These are phyloP conservation scores for Alloscopus bannaensis DNA, from an alignment of 2,888 invertebrate genomes.

Conservation along the genomic window DNA sequence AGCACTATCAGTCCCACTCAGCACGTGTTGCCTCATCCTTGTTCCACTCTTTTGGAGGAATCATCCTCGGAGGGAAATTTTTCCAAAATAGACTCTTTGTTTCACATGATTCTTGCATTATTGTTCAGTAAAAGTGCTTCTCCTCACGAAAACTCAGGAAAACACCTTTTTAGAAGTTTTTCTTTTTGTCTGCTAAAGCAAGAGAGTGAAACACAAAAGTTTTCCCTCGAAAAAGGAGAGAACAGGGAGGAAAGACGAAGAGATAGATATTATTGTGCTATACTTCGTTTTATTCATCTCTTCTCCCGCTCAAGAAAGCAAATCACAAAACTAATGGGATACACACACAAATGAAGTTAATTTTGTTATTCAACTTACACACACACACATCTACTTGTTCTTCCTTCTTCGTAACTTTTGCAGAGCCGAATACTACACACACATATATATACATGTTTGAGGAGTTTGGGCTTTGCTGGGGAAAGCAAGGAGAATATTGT, in stretches of 20 bases:
- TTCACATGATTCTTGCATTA: too few species aligned
- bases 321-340: slow-evolving; percentile 12
- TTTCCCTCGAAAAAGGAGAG: not conserved
- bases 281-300: slow-evolving; percentile 7
- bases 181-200: too few species aligned
- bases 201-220: not conserved
- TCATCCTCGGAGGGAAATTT: too few species aligned
- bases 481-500: not conserved
- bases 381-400: not conserved
- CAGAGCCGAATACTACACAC: not conserved
- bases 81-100: too few species aligned
- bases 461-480: not conserved
- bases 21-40: too few species aligned
- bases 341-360: slow-evolving; percentile 2
- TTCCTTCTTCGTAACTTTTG: not conserved
- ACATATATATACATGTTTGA: not conserved
- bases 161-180: too few species aligned
- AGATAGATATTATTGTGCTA: not conserved
- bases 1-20: too few species aligned
- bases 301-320: not conserved
- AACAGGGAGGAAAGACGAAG: not conserved
- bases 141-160: too few species aligned
- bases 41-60: too few species aligned
- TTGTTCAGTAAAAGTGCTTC: too few species aligned
- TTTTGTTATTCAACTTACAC: not conserved